A percentile compares a stretch with the other conserved stretches of the same genome.
phyloP scores from a whole-genome alignment of 2,113 vertebrate species.

The Phalacrocorax pelagicus region DNA sequence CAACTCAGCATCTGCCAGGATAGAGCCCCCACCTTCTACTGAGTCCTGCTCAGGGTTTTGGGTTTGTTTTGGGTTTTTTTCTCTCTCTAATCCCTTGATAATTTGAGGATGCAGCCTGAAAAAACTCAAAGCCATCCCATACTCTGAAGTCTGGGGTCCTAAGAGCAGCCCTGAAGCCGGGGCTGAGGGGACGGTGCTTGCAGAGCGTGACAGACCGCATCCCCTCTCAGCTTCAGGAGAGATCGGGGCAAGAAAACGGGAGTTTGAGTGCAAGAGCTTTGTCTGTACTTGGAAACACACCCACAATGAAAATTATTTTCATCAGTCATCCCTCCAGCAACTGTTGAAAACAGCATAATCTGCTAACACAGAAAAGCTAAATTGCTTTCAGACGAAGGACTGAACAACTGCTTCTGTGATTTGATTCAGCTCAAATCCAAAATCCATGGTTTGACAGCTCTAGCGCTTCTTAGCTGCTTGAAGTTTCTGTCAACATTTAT shows the following conservation, averaged over 20 bases:
- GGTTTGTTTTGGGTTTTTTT: no score
- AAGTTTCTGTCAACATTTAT: not conserved
- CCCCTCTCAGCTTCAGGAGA: not conserved
- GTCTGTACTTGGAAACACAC: constrained; percentile 20
- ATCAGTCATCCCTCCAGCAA: constrained; percentile 43
- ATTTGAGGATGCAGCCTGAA: not conserved
- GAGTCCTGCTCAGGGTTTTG: not conserved
- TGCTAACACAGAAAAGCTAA: constrained; percentile 58
- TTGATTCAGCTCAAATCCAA: not conserved
- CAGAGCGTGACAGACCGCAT: not conserved
- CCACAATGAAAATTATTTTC: constrained; percentile 14
- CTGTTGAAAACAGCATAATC: constrained; percentile 60
- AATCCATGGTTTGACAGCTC: not conserved
- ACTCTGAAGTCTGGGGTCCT: not conserved
- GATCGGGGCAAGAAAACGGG: not conserved
- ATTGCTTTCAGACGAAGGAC: constrained; percentile 49
- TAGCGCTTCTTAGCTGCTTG: not conserved
- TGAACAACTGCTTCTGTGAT: constrained; percentile 6
- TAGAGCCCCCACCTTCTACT: not conserved
- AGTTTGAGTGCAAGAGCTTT: not conserved
- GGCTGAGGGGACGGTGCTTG: not conserved
- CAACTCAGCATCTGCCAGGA: not conserved
- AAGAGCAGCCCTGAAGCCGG: not conserved
- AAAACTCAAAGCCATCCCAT: not conserved
- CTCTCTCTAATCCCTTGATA: not conserved